Conservation (phyloP, 2,113 vertebrate genomes). For the Pomatostomus ruficeps region DNA sequence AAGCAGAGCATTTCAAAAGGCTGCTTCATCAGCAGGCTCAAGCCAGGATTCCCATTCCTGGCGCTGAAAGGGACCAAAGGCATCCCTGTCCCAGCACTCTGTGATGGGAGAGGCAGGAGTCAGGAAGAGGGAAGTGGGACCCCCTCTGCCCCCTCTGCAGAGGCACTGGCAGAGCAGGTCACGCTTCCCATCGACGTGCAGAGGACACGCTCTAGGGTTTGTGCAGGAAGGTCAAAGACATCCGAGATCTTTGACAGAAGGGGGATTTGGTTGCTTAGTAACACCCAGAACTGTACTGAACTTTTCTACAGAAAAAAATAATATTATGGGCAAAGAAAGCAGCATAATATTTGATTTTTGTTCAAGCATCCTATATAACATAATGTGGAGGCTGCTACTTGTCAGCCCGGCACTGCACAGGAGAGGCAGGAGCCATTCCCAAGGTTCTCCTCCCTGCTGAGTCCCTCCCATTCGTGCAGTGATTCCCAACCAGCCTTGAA, state of each 20-base stretch:
- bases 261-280: background rate
- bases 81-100: background rate
- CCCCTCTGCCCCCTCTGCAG: background rate
- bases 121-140: background rate
- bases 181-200: background rate
- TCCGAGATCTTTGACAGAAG: slow-evolving; percentile 9
- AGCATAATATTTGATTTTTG: background rate
- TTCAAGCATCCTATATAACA: background rate
- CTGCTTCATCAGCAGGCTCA: background rate
- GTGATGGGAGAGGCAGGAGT: background rate
- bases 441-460: background rate
- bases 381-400: background rate
- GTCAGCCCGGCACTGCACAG: background rate
- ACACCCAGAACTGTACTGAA: background rate
- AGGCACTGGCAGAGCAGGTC: background rate
- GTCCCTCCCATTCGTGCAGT: background rate
- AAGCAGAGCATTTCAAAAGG: background rate
- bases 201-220: background rate
- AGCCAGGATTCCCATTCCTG: background rate
- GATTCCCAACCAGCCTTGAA: background rate
- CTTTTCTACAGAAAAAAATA: background rate
- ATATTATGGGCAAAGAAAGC: background rate
- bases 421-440: background rate
- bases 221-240: background rate
- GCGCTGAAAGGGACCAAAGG: background rate